These are phyloP conservation scores for Sclerurus mexicanus DNA, from an alignment of 2,113 vertebrate species.

Conservation along the genomic window DNA sequence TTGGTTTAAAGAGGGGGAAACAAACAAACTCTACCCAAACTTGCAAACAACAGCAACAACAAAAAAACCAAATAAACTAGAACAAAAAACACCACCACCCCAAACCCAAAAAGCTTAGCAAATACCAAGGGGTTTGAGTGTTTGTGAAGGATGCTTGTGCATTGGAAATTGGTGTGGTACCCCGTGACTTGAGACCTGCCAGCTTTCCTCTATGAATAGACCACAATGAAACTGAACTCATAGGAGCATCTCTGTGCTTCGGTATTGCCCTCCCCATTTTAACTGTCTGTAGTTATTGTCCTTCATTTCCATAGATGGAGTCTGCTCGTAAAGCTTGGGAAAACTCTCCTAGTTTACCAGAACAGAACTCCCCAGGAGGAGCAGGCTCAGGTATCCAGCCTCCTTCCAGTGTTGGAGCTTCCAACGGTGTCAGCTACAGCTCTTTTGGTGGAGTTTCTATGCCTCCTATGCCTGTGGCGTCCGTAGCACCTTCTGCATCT, in stretches of 20 bases:
- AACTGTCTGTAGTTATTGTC: not conserved
- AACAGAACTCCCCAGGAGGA: slow-evolving; percentile 90
- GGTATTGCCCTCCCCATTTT: not conserved
- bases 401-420: slow-evolving; percentile 89
- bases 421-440: slow-evolving; percentile 93
- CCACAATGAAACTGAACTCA: not conserved
- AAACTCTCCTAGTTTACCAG: slow-evolving; percentile 94
- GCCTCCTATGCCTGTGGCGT: slow-evolving; percentile 96
- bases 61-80: not conserved
- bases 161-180: not conserved
- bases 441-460: slow-evolving; percentile 96
- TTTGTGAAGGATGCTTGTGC: not conserved
- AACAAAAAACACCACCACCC: not conserved
- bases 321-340: slow-evolving; percentile 98
- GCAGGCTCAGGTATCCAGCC: slow-evolving; percentile 84
- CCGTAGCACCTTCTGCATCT: slow-evolving; percentile 95
- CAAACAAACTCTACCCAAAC: not conserved
- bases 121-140: not conserved
- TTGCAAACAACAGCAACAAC: not conserved
- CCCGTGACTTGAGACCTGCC: not conserved
- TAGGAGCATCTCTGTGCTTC: not conserved
- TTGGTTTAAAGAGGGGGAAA: not conserved
- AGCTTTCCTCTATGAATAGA: not conserved
- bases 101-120: not conserved
- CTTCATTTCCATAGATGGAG: slow-evolving; percentile 85